A percentile compares a stretch with the other conserved stretches of the same genome.
These are phyloP conservation scores for Lycia hirtaria DNA, from an alignment of 2,888 invertebrate genomes.

Conservation along the genomic window DNA sequence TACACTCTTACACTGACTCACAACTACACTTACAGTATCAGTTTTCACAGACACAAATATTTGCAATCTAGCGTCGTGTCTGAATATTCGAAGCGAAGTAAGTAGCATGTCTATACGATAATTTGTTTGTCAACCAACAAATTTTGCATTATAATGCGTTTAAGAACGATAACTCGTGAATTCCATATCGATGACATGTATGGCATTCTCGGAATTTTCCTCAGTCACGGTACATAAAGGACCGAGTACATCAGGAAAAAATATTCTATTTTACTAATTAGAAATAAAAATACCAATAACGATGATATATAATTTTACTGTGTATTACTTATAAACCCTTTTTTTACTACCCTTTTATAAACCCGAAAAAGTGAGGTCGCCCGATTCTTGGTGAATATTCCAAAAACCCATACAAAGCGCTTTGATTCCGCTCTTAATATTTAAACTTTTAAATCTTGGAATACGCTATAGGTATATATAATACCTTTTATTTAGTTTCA, in stretches of 20 bases:
- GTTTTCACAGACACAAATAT: neutral
- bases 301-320: no score
- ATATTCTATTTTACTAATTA: neutral
- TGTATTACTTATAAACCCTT: no score
- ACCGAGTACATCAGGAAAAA: conserved; percentile 37
- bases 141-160: conserved; percentile 57
- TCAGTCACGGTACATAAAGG: conserved; percentile 65
- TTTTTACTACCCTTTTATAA: no score
- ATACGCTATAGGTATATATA: no score
- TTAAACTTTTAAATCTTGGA: no score
- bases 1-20: no score
- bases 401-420: no score
- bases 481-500: no score
- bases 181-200: conserved; percentile 66
- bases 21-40: neutral
- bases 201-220: conserved; percentile 57
- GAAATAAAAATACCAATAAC: no score
- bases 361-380: no score
- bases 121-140: conserved; percentile 33
- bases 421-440: no score
- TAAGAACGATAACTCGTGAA: conserved; percentile 49
- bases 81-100: conserved; percentile 1
- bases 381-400: no score
- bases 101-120: conserved; percentile 6
- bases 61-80: neutral